Percentiles rank a stretch among this genome's conserved stretches.
Conservation (phyloP, 2,797 vertebrate species). For the Pseudomugil tenellus region DNA sequence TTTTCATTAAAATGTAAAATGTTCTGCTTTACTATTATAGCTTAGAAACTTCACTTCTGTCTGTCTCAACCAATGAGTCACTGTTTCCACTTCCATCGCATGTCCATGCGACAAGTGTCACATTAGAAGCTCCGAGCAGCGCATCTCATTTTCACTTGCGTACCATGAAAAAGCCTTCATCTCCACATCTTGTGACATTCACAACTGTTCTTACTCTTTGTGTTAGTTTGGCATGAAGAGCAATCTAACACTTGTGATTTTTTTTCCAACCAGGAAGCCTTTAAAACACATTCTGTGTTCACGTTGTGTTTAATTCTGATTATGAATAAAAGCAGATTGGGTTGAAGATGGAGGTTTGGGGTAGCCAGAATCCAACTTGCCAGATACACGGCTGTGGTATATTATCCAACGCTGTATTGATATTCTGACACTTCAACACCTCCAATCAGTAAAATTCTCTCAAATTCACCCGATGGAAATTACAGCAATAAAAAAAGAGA, state of each 20-base stretch:
- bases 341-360: constrained; percentile 5
- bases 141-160: constrained; percentile 25
- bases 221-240: background rate
- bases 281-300: constrained; percentile 13
- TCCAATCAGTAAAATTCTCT: constrained; percentile 11
- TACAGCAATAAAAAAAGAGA: background rate
- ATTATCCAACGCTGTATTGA: constrained; percentile 30
- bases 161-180: background rate
- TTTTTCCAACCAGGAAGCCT: constrained; percentile 1
- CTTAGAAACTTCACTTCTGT: constrained; percentile 23
- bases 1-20: constrained; percentile 22
- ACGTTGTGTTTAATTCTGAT: constrained; percentile 11
- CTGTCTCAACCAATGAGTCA: constrained; percentile 41
- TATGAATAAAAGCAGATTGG: constrained; percentile 42
- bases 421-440: constrained; percentile 19
- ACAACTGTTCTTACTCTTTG: background rate
- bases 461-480: background rate
- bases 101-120: constrained; percentile 18
- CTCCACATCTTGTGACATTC: constrained; percentile 23
- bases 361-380: constrained; percentile 4
- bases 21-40: background rate
- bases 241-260: constrained; percentile 2
- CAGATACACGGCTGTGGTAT: constrained; percentile 18
- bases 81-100: constrained; percentile 20
- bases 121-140: constrained; percentile 14